phyloP scores from a whole-genome alignment of 2,113 vertebrate species.

The Mesitornis unicolor region DNA sequence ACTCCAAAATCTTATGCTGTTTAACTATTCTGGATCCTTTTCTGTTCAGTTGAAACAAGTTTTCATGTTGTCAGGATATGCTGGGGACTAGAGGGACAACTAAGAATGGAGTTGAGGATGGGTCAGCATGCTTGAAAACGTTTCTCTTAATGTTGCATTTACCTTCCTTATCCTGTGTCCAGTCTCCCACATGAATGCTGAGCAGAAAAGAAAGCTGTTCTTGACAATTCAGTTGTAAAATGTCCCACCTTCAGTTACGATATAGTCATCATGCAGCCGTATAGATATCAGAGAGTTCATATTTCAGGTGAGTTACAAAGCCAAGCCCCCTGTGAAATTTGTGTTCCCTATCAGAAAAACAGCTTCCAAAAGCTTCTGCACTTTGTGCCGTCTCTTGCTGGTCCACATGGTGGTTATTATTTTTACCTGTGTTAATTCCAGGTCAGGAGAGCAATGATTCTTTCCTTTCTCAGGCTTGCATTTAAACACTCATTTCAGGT shows the following conservation, averaged over 20 bases:
- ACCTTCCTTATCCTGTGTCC: neutral
- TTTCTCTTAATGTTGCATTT: neutral
- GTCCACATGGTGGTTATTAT: neutral
- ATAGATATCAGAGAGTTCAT: neutral
- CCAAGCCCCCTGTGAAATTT: neutral
- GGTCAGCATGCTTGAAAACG: neutral
- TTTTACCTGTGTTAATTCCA: neutral
- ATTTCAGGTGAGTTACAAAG: neutral
- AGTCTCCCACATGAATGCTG: neutral
- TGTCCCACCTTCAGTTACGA: neutral
- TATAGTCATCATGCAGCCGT: neutral
- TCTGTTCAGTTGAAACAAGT: neutral
- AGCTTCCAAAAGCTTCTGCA: neutral
- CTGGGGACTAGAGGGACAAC: neutral
- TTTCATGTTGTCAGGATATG: neutral
- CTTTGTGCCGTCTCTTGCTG: neutral
- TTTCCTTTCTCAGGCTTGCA: neutral
- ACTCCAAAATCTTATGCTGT: neutral
- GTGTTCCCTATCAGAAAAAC: neutral
- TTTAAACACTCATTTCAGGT: neutral
- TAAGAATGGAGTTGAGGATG: neutral
- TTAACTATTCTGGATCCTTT: neutral
- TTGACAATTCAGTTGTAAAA: neutral
- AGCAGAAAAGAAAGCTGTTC: neutral
- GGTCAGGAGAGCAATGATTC: neutral